Evolutionary conservation across 1,140 invertebrate species (phyloP).

Genomic region (Diabrotica undecimpunctata): DNA sequence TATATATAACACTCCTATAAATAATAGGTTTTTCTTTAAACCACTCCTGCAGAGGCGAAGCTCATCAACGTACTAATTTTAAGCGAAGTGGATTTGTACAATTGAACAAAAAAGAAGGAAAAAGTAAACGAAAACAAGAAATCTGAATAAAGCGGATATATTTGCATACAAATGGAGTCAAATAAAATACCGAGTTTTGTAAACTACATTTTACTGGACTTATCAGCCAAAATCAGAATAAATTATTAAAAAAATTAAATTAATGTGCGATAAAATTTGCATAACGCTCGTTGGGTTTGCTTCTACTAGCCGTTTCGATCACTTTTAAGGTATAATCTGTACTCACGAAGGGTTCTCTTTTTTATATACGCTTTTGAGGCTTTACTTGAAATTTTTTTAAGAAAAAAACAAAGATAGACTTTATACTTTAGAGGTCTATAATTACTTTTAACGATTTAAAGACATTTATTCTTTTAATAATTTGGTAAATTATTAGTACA

Average conservation of each 20-base stretch:
- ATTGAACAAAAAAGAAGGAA: neutral
- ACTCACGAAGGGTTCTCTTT: neutral
- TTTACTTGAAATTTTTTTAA: too few species aligned
- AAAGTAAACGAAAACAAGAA: neutral
- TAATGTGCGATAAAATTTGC: neutral
- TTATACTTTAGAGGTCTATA: too few species aligned
- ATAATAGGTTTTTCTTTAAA: neutral
- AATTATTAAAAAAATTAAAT: constrained; percentile 3
- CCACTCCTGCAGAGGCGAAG: neutral
- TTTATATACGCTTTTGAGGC: too few species aligned
- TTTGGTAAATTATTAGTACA: too few species aligned
- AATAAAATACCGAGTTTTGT: constrained; percentile 1
- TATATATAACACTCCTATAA: too few species aligned
- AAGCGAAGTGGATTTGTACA: neutral
- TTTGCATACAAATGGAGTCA: constrained; percentile 2
- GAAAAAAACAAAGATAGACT: too few species aligned
- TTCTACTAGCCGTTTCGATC: neutral
- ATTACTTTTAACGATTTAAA: too few species aligned
- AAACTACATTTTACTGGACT: neutral
- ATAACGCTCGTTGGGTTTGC: neutral
- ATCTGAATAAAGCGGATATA: neutral
- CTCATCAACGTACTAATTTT: neutral
- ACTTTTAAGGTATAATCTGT: neutral
- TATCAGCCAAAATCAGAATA: neutral
- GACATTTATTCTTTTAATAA: too few species aligned